Conservation (phyloP, 2,113 vertebrate species). For the Loxodonta africana region DNA sequence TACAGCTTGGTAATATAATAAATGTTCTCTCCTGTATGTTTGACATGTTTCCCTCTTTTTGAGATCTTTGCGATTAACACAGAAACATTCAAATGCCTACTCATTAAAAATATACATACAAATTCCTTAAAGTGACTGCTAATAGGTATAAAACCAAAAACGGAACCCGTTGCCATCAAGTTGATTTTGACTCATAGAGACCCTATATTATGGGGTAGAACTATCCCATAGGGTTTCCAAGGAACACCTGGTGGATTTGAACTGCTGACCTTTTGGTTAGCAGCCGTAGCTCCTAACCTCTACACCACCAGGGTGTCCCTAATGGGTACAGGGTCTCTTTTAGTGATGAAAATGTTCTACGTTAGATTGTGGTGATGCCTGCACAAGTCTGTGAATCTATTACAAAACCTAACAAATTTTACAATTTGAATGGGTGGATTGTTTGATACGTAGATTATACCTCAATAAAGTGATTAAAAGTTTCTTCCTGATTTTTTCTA, state of each 20-base stretch:
- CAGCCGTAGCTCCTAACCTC: too few relatives aligned
- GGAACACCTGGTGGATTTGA: too few relatives aligned
- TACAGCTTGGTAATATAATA: neutral
- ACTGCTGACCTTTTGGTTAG: too few relatives aligned
- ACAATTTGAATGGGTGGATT: neutral
- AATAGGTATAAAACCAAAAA: too few relatives aligned
- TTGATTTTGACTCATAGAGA: too few relatives aligned
- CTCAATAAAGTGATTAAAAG: constrained; percentile 19
- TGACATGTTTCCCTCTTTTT: neutral
- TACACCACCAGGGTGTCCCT: too few relatives aligned
- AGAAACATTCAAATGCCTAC: constrained; percentile 30
- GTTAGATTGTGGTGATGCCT: neutral
- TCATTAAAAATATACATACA: neutral
- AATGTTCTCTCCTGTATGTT: neutral
- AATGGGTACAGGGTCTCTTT: neutral
- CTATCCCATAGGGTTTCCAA: too few relatives aligned
- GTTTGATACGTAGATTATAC: neutral
- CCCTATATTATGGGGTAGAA: too few relatives aligned
- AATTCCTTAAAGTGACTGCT: neutral
- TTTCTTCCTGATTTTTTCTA: neutral
- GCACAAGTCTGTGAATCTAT: neutral
- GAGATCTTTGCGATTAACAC: constrained; percentile 32
- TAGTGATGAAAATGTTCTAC: constrained; percentile 22
- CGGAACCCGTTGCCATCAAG: too few relatives aligned
- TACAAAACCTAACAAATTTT: neutral